Evolutionary conservation across 2,888 invertebrate genomes (phyloP).

Genomic region (Rugalucina vietnamica): DNA sequence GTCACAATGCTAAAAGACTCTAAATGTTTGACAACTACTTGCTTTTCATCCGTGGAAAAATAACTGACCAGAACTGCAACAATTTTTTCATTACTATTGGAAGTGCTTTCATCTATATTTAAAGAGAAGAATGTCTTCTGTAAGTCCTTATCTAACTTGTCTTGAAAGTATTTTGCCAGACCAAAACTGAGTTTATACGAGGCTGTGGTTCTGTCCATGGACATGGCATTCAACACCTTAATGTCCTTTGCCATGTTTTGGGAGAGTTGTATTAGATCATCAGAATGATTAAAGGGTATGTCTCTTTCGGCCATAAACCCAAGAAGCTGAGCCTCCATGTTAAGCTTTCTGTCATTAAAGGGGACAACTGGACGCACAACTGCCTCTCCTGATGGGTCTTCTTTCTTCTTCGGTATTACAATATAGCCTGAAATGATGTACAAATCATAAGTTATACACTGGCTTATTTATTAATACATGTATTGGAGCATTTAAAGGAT

Average conservation of each 20-base stretch:
- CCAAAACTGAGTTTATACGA: conserved; percentile 49
- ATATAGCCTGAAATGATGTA: not conserved
- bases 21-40: conserved; percentile 55
- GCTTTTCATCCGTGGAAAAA: conserved; percentile 18
- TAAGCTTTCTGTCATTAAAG: not conserved
- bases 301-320: not conserved
- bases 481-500: too few relatives aligned
- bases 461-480: too few relatives aligned
- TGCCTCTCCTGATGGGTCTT: not conserved
- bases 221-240: not conserved
- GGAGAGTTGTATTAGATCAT: not conserved
- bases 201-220: conserved; percentile 35
- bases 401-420: not conserved
- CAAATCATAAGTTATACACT: too few relatives aligned
- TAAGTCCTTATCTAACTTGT: conserved; percentile 12
- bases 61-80: conserved; percentile 52
- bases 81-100: conserved; percentile 42
- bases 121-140: conserved; percentile 28
- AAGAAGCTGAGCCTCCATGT: not conserved
- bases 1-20: conserved; percentile 37
- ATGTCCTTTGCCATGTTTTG: conserved; percentile 1
- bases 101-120: conserved; percentile 56
- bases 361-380: not conserved
- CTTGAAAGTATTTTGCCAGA: conserved; percentile 15
- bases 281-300: not conserved